Base-by-base conservation (phyloP, 2,113 vertebrate genomes). In the Antigone vipio region DNA sequence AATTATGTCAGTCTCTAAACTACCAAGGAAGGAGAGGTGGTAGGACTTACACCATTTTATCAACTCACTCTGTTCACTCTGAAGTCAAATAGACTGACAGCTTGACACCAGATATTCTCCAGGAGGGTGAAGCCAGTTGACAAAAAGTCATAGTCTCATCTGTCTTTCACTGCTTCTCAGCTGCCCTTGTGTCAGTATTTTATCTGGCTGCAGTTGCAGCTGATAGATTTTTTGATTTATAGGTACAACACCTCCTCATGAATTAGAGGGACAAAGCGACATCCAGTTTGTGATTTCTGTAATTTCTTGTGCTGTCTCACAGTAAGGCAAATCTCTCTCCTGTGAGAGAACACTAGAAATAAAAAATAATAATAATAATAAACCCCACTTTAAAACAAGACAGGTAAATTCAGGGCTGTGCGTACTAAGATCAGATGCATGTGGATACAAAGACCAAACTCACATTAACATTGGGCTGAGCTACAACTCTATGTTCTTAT, bases 161-260 rank as follows among this genome's bases (percentile, higher is more conserved):
- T 56, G 38, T 76, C 76, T 89, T 75, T 67, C 77, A 38, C n/a
- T 40, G 67, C 24, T 75, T 88, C 64, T 76, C 59, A 73, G n/a
- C 30, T 76, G 38, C 52, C 62, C 68, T 64, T 59, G 67, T 63
- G 58, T 45, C 93, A 93, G 20, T 19, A 17, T 74, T 89, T 91
- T 83, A 53, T 83, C 44, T 49, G 21, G 26, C 49, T 90, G 67
- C 16, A 76, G 35, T 69, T 68, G 58, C 64, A 88, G 73, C 38
- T 77, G 81, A 91, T 93, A 66, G 24, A 44, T 59, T 73, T 75
- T 76, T 21, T 71, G 56, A 93, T 94, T 95, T 96, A 93, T 81
- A 87, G 50, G 50, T 60, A 66, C 38, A 85, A 17, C 63, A 77
- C 72, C 40, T 59, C 47, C 35, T 82, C 16, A 53, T 74, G 72